Conservation (phyloP, 1,140 invertebrate species). For the Drosophila lowei region DNA sequence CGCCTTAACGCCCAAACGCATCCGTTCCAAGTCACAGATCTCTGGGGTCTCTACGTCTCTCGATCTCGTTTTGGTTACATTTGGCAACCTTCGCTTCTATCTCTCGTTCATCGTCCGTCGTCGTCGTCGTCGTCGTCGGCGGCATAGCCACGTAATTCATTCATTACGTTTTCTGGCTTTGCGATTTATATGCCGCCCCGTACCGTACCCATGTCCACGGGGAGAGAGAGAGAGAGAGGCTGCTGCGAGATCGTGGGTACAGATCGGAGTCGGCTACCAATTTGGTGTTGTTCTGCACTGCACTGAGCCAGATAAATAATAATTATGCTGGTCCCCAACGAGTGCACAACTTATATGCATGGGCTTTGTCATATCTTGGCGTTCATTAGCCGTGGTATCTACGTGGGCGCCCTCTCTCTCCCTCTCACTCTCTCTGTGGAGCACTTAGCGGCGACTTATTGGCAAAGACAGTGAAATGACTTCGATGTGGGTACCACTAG, state of each 20-base stretch:
- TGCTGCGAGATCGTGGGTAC: slow-evolving; percentile 54
- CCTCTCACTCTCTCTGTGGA: slow-evolving; percentile 10
- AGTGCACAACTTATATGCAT: slow-evolving; percentile 58
- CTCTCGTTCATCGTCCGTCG: slow-evolving; percentile 14
- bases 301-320: slow-evolving; percentile 74
- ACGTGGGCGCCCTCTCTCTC: slow-evolving; percentile 56
- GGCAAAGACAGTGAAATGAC: slow-evolving; percentile 33
- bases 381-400: slow-evolving; percentile 72
- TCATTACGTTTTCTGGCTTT: slow-evolving; percentile 76
- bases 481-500: slow-evolving; percentile 40
- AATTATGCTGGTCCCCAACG: slow-evolving; percentile 71
- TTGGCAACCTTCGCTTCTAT: slow-evolving; percentile 70
- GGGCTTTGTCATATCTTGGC: slow-evolving; percentile 63
- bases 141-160: slow-evolving; percentile 70
- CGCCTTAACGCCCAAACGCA: slow-evolving; percentile 75
- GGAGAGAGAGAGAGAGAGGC: too few relatives aligned
- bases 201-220: slow-evolving; percentile 19
- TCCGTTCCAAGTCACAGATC: slow-evolving; percentile 53
- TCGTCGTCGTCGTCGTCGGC: slow-evolving; percentile 16
- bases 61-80: slow-evolving; percentile 66
- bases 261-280: slow-evolving; percentile 64
- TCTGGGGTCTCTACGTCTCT: slow-evolving; percentile 19
- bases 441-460: slow-evolving; percentile 74
- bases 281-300: slow-evolving; percentile 51
- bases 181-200: slow-evolving; percentile 72